A percentile compares a stretch with the other conserved stretches of the same genome.
phyloP scores from a whole-genome alignment of 2,113 vertebrate genomes.

The Phoenicopterus ruber region DNA sequence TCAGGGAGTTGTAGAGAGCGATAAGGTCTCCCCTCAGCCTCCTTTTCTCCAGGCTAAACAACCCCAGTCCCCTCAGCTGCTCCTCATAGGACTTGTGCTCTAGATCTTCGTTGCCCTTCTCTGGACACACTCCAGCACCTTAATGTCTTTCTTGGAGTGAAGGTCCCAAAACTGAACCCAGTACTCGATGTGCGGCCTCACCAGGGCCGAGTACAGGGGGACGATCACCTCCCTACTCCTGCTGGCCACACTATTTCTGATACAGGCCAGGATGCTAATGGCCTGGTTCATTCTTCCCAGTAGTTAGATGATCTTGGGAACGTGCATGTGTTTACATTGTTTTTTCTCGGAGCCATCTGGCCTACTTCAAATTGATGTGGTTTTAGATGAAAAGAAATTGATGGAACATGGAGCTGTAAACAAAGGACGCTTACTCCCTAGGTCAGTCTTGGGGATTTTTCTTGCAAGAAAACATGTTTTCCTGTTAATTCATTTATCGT shows the following conservation, averaged over 20 bases:
- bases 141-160: background rate
- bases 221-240: background rate
- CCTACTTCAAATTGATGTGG: background rate
- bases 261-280: background rate
- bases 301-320: background rate
- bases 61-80: background rate
- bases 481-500: background rate
- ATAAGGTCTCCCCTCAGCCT: background rate
- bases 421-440: background rate
- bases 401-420: background rate
- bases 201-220: background rate
- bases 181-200: background rate
- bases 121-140: rapidly evolving
- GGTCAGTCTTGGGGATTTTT: background rate
- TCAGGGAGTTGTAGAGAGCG: background rate
- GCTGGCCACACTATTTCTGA: background rate
- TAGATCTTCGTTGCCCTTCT: background rate
- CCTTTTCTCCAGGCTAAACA: background rate
- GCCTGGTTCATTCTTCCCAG: background rate
- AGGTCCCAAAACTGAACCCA: background rate
- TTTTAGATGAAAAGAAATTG: background rate
- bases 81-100: background rate
- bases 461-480: background rate
- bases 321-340: background rate
- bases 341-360: background rate